A percentile compares a stretch with the other conserved stretches of the same genome.
phyloP scores from a whole-genome alignment of 2,888 invertebrate genomes.

The Parnassius glacialis region DNA sequence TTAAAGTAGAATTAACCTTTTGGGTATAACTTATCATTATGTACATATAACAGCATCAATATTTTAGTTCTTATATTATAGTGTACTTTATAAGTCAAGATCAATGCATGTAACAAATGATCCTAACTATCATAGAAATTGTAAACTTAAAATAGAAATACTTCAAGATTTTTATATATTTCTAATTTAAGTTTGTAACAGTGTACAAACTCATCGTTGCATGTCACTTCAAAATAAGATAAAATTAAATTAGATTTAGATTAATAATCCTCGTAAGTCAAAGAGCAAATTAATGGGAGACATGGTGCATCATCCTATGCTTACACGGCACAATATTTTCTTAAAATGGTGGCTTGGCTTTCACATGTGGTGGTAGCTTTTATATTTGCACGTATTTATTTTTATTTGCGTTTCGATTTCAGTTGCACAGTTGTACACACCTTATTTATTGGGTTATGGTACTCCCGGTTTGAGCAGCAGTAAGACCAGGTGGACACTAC shows the following conservation, averaged over 20 bases:
- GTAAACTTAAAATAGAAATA: constrained; percentile 17
- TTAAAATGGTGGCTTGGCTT: constrained; percentile 69
- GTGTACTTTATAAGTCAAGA: neutral
- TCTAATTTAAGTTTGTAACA: constrained; percentile 20
- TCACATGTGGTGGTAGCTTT: constrained; percentile 63
- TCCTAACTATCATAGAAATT: constrained; percentile 4
- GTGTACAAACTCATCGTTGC: constrained; percentile 11
- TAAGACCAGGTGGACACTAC: constrained; percentile 74
- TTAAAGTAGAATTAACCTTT: constrained; percentile 23
- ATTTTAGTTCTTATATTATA: constrained; percentile 7
- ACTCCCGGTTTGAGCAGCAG: constrained; percentile 67
- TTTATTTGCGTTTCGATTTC: constrained; percentile 77
- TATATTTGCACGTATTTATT: constrained; percentile 74
- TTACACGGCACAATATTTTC: constrained; percentile 60
- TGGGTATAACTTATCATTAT: constrained; percentile 17
- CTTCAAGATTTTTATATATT: neutral
- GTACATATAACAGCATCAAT: constrained; percentile 22
- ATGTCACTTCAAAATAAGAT: constrained; percentile 18
- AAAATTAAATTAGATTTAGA: constrained; percentile 13
- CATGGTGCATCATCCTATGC: constrained; percentile 79
- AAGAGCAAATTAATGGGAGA: constrained; percentile 75
- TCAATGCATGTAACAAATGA: constrained; percentile 19
- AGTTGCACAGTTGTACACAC: constrained; percentile 80
- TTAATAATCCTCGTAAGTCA: constrained; percentile 20
- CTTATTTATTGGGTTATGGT: constrained; percentile 79